Evolutionary conservation across 2,113 vertebrate genomes (phyloP), one percentile per base, ranked within the genome.

Genomic region (Sprattus sprattus): DNA sequence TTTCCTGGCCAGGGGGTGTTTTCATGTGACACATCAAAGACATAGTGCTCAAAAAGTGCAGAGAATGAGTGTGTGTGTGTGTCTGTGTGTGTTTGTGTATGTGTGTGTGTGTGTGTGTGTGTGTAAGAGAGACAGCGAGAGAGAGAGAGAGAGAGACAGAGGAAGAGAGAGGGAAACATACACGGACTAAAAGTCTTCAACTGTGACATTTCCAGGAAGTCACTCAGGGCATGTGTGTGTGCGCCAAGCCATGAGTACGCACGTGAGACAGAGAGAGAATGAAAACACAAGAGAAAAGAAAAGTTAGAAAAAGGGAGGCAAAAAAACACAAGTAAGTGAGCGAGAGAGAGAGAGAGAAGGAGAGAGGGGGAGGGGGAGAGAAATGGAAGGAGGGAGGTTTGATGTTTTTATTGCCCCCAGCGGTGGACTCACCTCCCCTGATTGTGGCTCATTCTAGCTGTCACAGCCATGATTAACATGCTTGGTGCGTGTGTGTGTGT

Each of bases 11-110:
- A 52, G 88, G 86, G 86, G 81, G 85, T 57, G 85, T 86, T 89
- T 91, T 83, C 90, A 93, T 91, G 86, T 89, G 85, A 49, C 84
- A 86, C 88, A 91, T 91, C 89, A 91, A 91, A 91, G 89, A 82
- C 49, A 85, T 44, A 80, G 4, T 44, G 39, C 39, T 39, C 39
- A 1, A 39, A 39, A 39, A 39, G 54, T 39, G 39, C 39, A 39
- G 39, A 39, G 18, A 22, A 22, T 64, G 57, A 22, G 25, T 71
- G 64, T 71, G 64, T 71, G 64, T 71, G 25, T 13, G 9, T 71
- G 28, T 71, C 25, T 32, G 64, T 10, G 25, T 32, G 64, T 71
- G 28, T 71, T 9, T 71, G 64, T 71, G 64, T 15, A 10, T 71
- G 8, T 32, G 64, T 71, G 64, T 32, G 64, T 71, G 10, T 71